These are phyloP conservation scores for Portunus trituberculatus DNA, from an alignment of 1,140 invertebrate species.

Conservation along the genomic window DNA sequence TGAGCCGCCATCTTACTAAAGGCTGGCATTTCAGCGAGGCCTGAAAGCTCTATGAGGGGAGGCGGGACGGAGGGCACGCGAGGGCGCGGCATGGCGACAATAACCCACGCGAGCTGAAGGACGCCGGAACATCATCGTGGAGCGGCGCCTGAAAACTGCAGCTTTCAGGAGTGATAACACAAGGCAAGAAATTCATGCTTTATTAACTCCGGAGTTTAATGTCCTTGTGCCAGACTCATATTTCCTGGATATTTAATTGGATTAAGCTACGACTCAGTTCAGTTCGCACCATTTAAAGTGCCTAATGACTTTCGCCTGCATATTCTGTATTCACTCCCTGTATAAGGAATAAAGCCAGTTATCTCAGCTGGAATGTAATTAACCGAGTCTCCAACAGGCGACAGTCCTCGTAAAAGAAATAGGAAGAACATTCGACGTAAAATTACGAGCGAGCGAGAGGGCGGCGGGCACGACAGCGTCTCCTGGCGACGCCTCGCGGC, in stretches of 20 bases:
- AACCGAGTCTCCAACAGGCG: slow-evolving; percentile 18
- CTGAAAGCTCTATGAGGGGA: neutral
- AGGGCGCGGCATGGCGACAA: neutral
- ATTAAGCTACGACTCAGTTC: slow-evolving; percentile 10
- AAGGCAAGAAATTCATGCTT: slow-evolving; percentile 22
- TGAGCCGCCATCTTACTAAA: neutral
- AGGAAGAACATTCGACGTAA: slow-evolving; percentile 22
- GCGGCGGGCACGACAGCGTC: neutral
- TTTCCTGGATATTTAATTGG: slow-evolving; percentile 23
- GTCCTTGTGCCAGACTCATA: slow-evolving; percentile 10
- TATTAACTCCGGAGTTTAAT: slow-evolving; percentile 5
- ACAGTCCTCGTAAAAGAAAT: neutral
- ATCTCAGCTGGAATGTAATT: slow-evolving; percentile 22
- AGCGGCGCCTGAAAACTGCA: slow-evolving; percentile 18
- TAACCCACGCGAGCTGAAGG: neutral
- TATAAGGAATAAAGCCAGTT: slow-evolving; percentile 23
- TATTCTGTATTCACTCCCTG: slow-evolving; percentile 13
- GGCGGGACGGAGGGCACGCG: neutral
- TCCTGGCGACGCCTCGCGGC: neutral
- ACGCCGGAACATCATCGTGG: neutral
- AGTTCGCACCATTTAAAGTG: slow-evolving; percentile 2
- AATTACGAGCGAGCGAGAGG: slow-evolving; percentile 1
- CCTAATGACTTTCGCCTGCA: slow-evolving; percentile 1
- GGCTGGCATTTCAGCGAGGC: neutral
- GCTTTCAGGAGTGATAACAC: slow-evolving; percentile 15